Conservation (phyloP, 2,113 vertebrate genomes). For the Eleginops maclovinus region DNA sequence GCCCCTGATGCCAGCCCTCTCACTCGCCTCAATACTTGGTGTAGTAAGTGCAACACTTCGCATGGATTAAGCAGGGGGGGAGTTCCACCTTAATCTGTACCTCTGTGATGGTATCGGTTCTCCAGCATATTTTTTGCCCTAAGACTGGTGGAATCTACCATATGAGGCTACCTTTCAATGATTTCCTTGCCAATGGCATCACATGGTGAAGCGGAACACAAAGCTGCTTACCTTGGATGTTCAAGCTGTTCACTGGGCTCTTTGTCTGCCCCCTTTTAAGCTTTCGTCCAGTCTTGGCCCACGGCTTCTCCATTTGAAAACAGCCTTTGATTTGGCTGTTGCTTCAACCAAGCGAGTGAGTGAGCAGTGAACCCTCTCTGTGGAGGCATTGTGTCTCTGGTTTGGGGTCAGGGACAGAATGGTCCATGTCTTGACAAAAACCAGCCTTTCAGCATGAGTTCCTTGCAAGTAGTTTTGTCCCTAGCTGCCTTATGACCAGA, state of each 20-base stretch:
- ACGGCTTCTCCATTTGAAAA: not conserved
- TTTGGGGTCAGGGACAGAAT: not conserved
- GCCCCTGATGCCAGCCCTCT: too few species aligned
- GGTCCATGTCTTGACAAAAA: not conserved
- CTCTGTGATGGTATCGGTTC: not conserved
- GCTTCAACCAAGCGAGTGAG: not conserved
- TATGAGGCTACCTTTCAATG: not conserved
- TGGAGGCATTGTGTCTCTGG: not conserved
- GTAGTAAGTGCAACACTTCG: too few species aligned
- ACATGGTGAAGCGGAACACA: not conserved
- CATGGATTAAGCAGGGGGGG: not conserved
- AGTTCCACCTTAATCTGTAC: not conserved
- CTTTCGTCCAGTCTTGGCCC: not conserved
- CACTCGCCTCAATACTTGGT: too few species aligned
- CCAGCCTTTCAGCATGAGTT: not conserved
- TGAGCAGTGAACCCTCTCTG: not conserved
- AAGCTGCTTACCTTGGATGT: not conserved
- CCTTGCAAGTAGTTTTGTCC: not conserved
- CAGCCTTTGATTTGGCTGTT: not conserved
- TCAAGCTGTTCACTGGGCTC: not conserved
- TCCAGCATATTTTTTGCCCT: not conserved
- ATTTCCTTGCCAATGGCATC: not conserved
- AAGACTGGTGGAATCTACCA: not conserved
- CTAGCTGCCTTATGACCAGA: not conserved
- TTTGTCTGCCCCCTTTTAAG: not conserved